Evolutionary conservation across 2,113 vertebrate species (phyloP).

Genomic region (Peromyscus maniculatus): DNA sequence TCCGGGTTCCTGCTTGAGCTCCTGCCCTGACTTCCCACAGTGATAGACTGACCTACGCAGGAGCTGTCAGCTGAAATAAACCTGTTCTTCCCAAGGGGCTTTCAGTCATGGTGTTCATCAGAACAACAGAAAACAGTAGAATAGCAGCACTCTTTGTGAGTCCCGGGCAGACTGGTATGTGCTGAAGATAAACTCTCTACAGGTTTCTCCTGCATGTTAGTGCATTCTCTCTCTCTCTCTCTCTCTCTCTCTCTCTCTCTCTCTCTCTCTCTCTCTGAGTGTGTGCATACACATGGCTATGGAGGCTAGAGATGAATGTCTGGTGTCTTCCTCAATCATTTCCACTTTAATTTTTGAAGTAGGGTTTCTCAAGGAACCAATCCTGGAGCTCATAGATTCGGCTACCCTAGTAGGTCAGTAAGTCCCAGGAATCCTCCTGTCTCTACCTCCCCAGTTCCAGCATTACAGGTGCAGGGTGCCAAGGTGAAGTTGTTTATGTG

Average conservation of each 20-base stretch:
- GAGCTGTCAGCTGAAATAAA: not conserved
- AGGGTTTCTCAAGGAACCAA: not conserved
- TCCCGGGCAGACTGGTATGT: not conserved
- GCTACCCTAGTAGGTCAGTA: not conserved
- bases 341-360: not conserved
- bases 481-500: not conserved
- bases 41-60: not conserved
- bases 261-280: too few relatives aligned
- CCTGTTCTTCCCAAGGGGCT: not conserved
- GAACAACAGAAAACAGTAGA: not conserved
- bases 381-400: not conserved
- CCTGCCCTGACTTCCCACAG: not conserved
- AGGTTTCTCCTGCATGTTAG: not conserved
- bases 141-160: rapidly evolving
- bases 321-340: not conserved
- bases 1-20: not conserved
- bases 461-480: not conserved
- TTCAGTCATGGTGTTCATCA: not conserved
- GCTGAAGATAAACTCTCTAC: not conserved
- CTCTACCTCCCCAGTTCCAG: not conserved
- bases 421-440: not conserved
- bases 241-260: too few relatives aligned
- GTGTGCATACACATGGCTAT: too few relatives aligned
- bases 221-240: too few relatives aligned
- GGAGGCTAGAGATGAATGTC: not conserved